Conservation (phyloP, 2,113 vertebrate genomes). For the Rattus norvegicus region GRCr8 NC_086020.1:226204501-226205000, state of each 20-base stretch:
- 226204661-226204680: neutral
- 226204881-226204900: neutral
- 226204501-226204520: neutral
- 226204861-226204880: neutral
- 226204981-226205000: neutral
- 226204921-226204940: neutral
- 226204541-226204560: neutral
- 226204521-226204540: neutral
- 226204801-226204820: neutral
- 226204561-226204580: neutral
- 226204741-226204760: neutral
- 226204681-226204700: neutral
- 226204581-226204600: neutral
- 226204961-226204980: neutral
- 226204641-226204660: neutral
- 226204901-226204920: neutral
- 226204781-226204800: neutral
- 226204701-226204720: neutral
- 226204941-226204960: neutral
- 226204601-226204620: neutral
- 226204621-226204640: neutral
- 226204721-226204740: neutral
- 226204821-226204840: neutral
- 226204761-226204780: neutral
- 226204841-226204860: neutral